Percentiles rank a stretch among this genome's conserved stretches.
These are phyloP conservation scores for Ifrita kowaldi DNA, from an alignment of 2,113 vertebrate genomes.

Conservation along the genomic window DNA sequence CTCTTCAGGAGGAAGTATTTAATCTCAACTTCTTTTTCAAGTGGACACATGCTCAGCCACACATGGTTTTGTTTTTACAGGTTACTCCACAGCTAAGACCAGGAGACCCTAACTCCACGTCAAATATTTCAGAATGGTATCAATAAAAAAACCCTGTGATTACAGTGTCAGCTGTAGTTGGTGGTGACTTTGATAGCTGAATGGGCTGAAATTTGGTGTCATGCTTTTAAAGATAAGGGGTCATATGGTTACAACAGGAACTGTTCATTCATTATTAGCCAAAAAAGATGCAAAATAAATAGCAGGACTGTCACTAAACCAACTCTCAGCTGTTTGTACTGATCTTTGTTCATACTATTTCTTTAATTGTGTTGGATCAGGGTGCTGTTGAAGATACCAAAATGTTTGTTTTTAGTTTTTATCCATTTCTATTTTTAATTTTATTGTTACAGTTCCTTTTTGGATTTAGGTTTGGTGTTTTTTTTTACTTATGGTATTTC, in stretches of 20 bases:
- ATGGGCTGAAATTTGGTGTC: neutral
- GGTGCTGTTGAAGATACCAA: neutral
- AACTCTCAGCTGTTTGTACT: neutral
- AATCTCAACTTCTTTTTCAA: neutral
- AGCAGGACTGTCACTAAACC: neutral
- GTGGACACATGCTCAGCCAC: neutral
- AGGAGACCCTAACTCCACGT: neutral
- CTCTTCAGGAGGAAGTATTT: neutral
- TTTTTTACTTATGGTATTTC: neutral
- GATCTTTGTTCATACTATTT: neutral
- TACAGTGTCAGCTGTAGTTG: neutral
- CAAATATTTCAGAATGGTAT: neutral
- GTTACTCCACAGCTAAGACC: neutral
- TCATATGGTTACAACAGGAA: neutral
- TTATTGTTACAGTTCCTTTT: neutral
- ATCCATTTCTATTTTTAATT: neutral
- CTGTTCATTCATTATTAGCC: neutral
- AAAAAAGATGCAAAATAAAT: neutral
- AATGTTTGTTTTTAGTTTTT: neutral
- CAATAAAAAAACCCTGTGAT: neutral
- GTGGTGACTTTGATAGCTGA: neutral
- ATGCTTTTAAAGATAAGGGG: neutral
- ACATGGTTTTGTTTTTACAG: neutral
- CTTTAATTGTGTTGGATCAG: neutral
- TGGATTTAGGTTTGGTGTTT: neutral